phyloP scores from a whole-genome alignment of 1,140 invertebrate species.

The Nautilus pompilius region DNA sequence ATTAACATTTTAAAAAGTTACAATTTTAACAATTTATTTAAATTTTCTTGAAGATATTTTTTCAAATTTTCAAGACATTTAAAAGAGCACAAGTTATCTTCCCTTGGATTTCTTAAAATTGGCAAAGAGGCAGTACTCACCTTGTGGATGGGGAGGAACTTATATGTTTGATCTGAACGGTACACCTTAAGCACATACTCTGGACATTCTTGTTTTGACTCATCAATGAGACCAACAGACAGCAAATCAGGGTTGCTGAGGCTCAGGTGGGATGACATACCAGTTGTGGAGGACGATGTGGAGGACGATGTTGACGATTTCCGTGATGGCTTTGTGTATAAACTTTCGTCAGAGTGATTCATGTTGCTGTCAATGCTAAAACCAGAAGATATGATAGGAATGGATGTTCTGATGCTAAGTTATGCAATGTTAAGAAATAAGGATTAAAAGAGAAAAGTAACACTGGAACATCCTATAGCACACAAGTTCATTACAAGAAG shows the following conservation, averaged over 20 bases:
- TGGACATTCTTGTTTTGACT: slow-evolving; percentile 74
- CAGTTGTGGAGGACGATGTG: slow-evolving; percentile 23
- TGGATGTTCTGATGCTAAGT: too few relatives aligned
- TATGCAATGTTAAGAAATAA: neutral
- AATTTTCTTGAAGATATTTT: too few relatives aligned
- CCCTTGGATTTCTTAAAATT: too few relatives aligned
- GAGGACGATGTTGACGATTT: slow-evolving; percentile 37
- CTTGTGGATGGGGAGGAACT: slow-evolving; percentile 95
- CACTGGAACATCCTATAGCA: too few relatives aligned
- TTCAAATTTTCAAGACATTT: too few relatives aligned
- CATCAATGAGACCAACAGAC: slow-evolving; percentile 36
- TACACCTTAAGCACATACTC: slow-evolving; percentile 94
- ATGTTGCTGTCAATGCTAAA: slow-evolving; percentile 12
- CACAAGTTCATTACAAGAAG: too few relatives aligned
- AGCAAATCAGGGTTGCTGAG: slow-evolving; percentile 86
- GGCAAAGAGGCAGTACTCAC: slow-evolving; percentile 35
- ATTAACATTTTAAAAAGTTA: too few relatives aligned
- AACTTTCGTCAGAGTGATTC: slow-evolving; percentile 43
- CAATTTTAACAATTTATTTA: too few relatives aligned
- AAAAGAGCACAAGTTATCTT: too few relatives aligned
- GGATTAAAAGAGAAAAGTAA: neutral
- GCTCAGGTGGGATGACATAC: slow-evolving; percentile 57
- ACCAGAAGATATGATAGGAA: too few relatives aligned
- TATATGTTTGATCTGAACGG: slow-evolving; percentile 93
- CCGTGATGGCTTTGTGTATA: slow-evolving; percentile 31